Evolutionary conservation across 2,113 vertebrate species (phyloP).

Genomic region (Asarcornis scutulata): DNA sequence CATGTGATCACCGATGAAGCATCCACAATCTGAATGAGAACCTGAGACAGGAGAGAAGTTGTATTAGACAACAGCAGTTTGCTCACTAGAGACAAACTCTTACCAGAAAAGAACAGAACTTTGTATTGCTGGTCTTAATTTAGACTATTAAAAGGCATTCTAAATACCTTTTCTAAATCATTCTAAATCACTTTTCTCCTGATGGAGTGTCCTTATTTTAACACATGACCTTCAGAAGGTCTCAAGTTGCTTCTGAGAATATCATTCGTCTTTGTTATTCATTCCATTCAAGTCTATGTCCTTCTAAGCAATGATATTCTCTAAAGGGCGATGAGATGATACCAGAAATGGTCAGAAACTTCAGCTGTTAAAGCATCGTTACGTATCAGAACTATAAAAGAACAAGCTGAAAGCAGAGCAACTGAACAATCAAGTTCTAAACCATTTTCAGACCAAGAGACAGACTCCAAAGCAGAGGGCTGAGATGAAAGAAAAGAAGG

Average conservation of each 20-base stretch:
- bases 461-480: not conserved
- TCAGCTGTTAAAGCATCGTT: not conserved
- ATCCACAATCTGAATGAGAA: conserved; percentile 91
- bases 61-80: not conserved
- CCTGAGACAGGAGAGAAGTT: conserved; percentile 67
- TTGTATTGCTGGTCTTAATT: not conserved
- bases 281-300: not conserved
- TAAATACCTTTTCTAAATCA: not conserved
- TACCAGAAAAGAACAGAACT: not conserved
- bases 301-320: not conserved
- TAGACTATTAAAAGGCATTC: not conserved
- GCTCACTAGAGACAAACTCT: not conserved
- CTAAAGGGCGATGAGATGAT: not conserved
- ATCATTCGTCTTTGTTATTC: not conserved
- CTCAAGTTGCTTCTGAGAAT: not conserved
- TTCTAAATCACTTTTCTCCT: not conserved
- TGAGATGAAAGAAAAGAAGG: not conserved
- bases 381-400: not conserved
- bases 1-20: conserved; percentile 95
- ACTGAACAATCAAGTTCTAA: not conserved
- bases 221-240: not conserved
- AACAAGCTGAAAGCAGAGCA: not conserved
- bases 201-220: not conserved
- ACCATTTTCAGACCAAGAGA: not conserved
- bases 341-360: not conserved